Conservation (phyloP, 2,113 vertebrate genomes). For the Indicator indicator region DNA sequence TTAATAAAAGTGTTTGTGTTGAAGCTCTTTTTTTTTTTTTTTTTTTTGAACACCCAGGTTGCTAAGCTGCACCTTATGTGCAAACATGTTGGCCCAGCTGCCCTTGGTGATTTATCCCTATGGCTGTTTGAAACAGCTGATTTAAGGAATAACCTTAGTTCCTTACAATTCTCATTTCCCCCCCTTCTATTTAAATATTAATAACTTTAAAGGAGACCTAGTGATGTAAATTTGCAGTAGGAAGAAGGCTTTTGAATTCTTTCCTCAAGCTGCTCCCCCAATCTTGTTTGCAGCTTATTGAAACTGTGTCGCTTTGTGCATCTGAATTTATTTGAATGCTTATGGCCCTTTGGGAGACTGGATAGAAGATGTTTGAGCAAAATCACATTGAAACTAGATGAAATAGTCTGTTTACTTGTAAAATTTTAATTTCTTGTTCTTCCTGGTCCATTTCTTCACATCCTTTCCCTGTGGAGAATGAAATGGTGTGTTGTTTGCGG, state of each 20-base stretch:
- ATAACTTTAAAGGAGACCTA: not conserved
- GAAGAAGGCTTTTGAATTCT: not conserved
- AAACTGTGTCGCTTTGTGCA: not conserved
- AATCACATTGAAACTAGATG: not conserved
- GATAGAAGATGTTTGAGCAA: not conserved
- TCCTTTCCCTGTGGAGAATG: not conserved
- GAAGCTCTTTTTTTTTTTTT: not conserved
- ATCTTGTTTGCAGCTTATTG: not conserved
- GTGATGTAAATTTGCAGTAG: not conserved
- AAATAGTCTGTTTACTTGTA: not conserved
- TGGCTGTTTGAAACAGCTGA: not conserved
- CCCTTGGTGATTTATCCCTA: not conserved
- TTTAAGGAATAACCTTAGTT: not conserved
- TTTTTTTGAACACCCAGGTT: not conserved
- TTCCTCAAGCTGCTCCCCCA: not conserved
- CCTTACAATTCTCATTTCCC: not conserved
- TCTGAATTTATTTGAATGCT: not conserved
- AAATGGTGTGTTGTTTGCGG: not conserved
- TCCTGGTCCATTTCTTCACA: fast-evolving
- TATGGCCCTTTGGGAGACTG: not conserved
- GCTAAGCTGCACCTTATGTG: fast-evolving
- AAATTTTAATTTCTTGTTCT: not conserved
- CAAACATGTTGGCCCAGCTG: fast-evolving
- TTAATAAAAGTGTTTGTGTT: not conserved
- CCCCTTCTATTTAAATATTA: not conserved